A percentile compares a stretch with the other conserved stretches of the same genome.
Evolutionary conservation across 2,113 vertebrate species (phyloP).

Genomic region (Ageneiosus marmoratus): DNA sequence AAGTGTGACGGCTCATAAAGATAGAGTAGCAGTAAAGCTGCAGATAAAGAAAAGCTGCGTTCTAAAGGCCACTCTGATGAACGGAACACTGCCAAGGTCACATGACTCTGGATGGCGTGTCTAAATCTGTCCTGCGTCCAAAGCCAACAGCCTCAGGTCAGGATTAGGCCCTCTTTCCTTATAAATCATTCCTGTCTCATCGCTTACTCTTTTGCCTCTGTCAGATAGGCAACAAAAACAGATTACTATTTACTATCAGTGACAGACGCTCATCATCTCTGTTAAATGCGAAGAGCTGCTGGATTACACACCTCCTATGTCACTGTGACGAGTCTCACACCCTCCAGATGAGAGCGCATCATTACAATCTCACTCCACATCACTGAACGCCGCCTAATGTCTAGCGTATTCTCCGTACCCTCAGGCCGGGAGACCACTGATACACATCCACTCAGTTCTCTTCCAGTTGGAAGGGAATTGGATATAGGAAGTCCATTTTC

Average conservation of each 20-base stretch:
- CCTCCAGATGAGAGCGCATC: conserved; percentile 49
- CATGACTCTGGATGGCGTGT: conserved; percentile 52
- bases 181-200: conserved; percentile 55
- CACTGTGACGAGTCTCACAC: conserved; percentile 47
- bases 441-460: conserved; percentile 66
- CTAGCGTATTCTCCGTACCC: conserved; percentile 59
- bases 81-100: conserved; percentile 55
- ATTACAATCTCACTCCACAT: conserved; percentile 50
- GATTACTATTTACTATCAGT: conserved; percentile 48
- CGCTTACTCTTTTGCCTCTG: conserved; percentile 46
- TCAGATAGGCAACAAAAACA: conserved; percentile 46
- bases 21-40: conserved; percentile 68
- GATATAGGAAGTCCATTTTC: conserved; percentile 67
- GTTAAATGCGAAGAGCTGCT: conserved; percentile 55
- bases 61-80: conserved; percentile 71
- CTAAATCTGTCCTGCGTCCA: conserved; percentile 47
- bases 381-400: conserved; percentile 48
- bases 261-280: conserved; percentile 59
- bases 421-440: conserved; percentile 67
- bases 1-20: conserved; percentile 70
- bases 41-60: conserved; percentile 67
- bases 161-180: conserved; percentile 54
- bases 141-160: conserved; percentile 56
- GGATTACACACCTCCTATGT: conserved; percentile 53
- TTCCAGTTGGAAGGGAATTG: conserved; percentile 65